Conservation (phyloP, 1,140 invertebrate species). For the Drosophila burlai region DNA sequence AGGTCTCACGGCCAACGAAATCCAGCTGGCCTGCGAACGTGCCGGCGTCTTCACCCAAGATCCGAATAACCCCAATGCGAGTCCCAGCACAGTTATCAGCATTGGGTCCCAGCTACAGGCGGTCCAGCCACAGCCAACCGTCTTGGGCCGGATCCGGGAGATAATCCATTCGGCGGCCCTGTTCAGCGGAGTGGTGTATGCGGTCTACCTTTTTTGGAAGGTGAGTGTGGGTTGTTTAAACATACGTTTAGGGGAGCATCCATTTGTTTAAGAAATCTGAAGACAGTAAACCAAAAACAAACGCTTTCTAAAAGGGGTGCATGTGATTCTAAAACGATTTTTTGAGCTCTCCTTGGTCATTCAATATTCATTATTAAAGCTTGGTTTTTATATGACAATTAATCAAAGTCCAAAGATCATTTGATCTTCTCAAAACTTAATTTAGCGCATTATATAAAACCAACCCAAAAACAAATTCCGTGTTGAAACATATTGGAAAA, state of each 20-base stretch:
- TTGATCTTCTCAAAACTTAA: not conserved
- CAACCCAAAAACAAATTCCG: too few relatives aligned
- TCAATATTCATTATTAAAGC: not conserved
- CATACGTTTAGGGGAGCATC: too few relatives aligned
- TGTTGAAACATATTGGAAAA: too few relatives aligned
- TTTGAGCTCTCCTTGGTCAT: not conserved
- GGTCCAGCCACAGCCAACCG: slow-evolving; percentile 80
- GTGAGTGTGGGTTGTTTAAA: slow-evolving; percentile 78
- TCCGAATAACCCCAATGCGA: slow-evolving; percentile 74
- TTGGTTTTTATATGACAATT: not conserved
- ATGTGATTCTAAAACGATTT: not conserved
- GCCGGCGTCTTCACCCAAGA: slow-evolving; percentile 85
- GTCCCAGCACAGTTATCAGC: slow-evolving; percentile 76
- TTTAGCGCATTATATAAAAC: not conserved
- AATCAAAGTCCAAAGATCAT: slow-evolving; percentile 9
- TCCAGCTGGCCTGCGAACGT: slow-evolving; percentile 89
- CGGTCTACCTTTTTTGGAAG: slow-evolving; percentile 91
- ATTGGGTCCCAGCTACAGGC: slow-evolving; percentile 76
- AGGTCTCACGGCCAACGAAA: slow-evolving; percentile 92
- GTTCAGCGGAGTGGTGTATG: slow-evolving; percentile 90
- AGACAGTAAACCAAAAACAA: not conserved
- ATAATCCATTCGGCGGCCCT: slow-evolving; percentile 89
- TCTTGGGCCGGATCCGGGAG: slow-evolving; percentile 87
- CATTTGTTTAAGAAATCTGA: not conserved
- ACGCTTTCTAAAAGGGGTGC: not conserved